A percentile compares a stretch with the other conserved stretches of the same genome.
Evolutionary conservation across 1,140 invertebrate genomes (phyloP).

Genomic region (Sogatella furcifera): DNA sequence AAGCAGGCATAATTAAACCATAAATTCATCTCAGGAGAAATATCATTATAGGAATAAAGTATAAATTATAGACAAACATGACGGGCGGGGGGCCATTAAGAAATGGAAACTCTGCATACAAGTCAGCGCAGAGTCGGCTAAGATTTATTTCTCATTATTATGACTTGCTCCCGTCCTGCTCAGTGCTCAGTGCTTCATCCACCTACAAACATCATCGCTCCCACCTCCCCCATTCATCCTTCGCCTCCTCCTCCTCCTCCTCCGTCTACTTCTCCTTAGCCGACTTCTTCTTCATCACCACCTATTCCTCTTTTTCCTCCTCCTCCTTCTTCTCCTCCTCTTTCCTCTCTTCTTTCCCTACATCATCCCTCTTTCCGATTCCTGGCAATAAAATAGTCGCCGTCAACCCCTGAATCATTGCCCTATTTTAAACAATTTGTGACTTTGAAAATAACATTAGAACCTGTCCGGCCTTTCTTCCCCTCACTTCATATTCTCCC

Average conservation of each 20-base stretch:
- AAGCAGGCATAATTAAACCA: background rate
- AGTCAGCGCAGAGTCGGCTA: background rate
- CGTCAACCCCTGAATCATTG: constrained; percentile 7
- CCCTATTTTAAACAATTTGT: constrained; percentile 12
- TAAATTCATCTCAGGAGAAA: constrained; percentile 2
- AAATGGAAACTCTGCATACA: constrained; percentile 1
- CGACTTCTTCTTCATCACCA: too few relatives aligned
- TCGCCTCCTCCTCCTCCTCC: too few relatives aligned
- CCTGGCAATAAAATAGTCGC: constrained; percentile 2
- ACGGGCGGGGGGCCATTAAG: background rate
- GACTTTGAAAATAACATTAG: constrained; percentile 11
- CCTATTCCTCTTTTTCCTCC: too few relatives aligned
- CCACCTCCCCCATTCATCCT: too few relatives aligned
- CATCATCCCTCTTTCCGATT: too few relatives aligned
- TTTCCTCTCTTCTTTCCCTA: too few relatives aligned
- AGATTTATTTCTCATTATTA: constrained; percentile 11
- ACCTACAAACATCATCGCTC: too few relatives aligned
- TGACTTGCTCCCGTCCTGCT: constrained; percentile 1
- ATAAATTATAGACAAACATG: constrained; percentile 3
- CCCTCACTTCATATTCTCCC: too few relatives aligned
- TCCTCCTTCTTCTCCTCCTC: too few relatives aligned
- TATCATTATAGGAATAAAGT: constrained; percentile 4
- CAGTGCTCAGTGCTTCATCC: background rate
- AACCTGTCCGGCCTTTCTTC: background rate
- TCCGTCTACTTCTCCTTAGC: too few relatives aligned